Base-by-base conservation (phyloP, 2,797 vertebrate genomes). In the Hypotaenidia okinawae region DNA sequence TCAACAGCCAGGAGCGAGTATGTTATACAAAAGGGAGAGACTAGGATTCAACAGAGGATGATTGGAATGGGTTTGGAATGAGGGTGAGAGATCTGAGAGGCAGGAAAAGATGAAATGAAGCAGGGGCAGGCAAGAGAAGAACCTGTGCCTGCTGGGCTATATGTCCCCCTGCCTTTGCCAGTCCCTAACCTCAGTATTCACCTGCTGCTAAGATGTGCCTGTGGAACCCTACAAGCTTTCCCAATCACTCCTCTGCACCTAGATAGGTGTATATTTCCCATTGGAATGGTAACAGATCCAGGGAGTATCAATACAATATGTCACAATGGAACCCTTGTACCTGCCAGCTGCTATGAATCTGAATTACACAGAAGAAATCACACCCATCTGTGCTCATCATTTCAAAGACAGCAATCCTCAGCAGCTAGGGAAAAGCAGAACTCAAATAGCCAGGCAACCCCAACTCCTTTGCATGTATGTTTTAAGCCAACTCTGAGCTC, bases 1-100 rank as follows among this genome's bases (percentile, higher is more conserved):
- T 57, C 75, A 75, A 52, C 30, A 67, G 80, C 11, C 72, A 45
- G 37, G 28, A 2, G 24, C 49, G 6, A 6, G 28, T 6, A 73
- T 0, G 2, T 24, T 43, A 58, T 0, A 1, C 18, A n/a, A 49
- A 19, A 41, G 39, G n/a, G 51, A 8, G 6, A 89, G 47, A 41
- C 2, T 24, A 43, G 16, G n/a, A 76, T 73, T 84, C 45, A 41
- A 63, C 17, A 69, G 33, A 30, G 73, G 55, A 23, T 8, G 9
- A 57, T 33, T 62, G 30, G 47, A 68, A 67, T 9, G 49, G 28
- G 24, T 54, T 12, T 74, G 28, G 51, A 45, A 68, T 4, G 32
- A 30, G 45, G 39, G n/a, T 10, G 18, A 47, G n/a, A 90, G 51
- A 37, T 33, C n/a, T 22, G 47, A 84, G 47, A 15, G 51, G 51